A percentile compares a stretch with the other conserved stretches of the same genome.
These are phyloP conservation scores for Syngnathus rostellatus DNA, from an alignment of 2,797 vertebrate species.

Conservation along the genomic window DNA sequence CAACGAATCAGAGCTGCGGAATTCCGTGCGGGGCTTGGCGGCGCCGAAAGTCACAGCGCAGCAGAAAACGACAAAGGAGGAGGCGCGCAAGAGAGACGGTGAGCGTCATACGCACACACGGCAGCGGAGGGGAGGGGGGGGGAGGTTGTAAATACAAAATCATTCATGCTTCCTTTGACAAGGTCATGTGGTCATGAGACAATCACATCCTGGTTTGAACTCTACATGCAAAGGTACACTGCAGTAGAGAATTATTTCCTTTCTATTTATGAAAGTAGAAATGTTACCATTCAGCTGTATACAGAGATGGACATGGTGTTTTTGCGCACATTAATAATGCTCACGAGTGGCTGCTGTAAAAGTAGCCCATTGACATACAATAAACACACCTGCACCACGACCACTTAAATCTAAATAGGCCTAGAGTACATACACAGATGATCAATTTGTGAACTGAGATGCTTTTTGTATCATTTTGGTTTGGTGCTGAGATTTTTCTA, in stretches of 20 bases:
- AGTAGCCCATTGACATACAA: slow-evolving; percentile 11
- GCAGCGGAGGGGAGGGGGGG: background rate
- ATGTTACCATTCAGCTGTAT: slow-evolving; percentile 47
- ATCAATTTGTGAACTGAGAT: too few relatives aligned
- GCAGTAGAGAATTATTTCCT: background rate
- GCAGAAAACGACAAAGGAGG: slow-evolving; percentile 86
- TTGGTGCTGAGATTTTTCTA: too few relatives aligned
- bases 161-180: slow-evolving; percentile 22
- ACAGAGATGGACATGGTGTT: slow-evolving; percentile 44
- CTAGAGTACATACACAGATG: too few relatives aligned
- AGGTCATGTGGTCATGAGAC: slow-evolving; percentile 31
- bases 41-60: slow-evolving; percentile 83
- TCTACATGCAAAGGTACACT: background rate
- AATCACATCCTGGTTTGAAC: slow-evolving; percentile 1
- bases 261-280: slow-evolving; percentile 9
- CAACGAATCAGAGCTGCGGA: slow-evolving; percentile 87
- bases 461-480: too few relatives aligned
- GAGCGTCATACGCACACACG: slow-evolving; percentile 40
- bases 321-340: slow-evolving; percentile 58
- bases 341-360: slow-evolving; percentile 31
- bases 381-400: slow-evolving; percentile 9
- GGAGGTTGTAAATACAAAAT: slow-evolving; percentile 30
- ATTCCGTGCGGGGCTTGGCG: slow-evolving; percentile 74
- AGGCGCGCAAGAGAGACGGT: slow-evolving; percentile 83
- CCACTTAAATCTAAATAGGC: background rate